A percentile compares a stretch with the other conserved stretches of the same genome.
Evolutionary conservation across 1,140 invertebrate species (phyloP).

Genomic region (Drosophila athabasca): DNA sequence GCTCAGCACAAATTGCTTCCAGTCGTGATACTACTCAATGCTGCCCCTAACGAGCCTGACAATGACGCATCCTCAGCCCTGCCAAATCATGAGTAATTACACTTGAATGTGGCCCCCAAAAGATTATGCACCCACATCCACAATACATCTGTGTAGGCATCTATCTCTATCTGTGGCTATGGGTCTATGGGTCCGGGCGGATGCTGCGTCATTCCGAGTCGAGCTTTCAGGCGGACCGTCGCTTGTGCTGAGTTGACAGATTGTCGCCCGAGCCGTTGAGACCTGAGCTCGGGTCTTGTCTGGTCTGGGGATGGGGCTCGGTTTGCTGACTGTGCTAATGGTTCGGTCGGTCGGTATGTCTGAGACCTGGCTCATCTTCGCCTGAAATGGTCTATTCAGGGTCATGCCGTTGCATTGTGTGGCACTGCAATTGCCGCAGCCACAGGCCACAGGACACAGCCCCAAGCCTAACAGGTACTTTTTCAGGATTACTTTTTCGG

Average conservation of each 20-base stretch:
- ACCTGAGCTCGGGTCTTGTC: too few species aligned
- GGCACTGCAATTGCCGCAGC: too few species aligned
- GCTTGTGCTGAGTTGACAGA: conserved; percentile 70
- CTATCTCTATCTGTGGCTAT: conserved; percentile 4
- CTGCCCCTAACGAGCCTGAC: conserved; percentile 11
- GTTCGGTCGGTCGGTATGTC: background rate
- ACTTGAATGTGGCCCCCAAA: conserved; percentile 55
- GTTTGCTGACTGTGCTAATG: conserved; percentile 24
- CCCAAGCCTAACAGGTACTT: background rate
- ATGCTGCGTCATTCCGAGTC: conserved; percentile 55
- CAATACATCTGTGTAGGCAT: conserved; percentile 7
- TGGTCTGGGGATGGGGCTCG: background rate
- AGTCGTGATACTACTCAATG: conserved; percentile 10
- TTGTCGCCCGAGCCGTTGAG: conserved; percentile 30
- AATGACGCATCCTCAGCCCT: conserved; percentile 37
- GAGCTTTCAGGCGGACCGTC: conserved; percentile 18
- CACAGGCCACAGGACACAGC: too few species aligned
- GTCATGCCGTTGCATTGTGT: too few species aligned
- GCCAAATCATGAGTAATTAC: conserved; percentile 57
- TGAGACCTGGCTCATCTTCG: too few species aligned
- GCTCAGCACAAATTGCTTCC: conserved; percentile 14
- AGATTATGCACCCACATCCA: conserved; percentile 28
- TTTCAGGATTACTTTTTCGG: background rate
- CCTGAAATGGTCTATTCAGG: too few species aligned
- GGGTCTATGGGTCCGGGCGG: conserved; percentile 9